Percentiles rank a stretch among this genome's conserved stretches.
phyloP scores from a whole-genome alignment of 2,113 vertebrate species.

The Lagopus muta region DNA sequence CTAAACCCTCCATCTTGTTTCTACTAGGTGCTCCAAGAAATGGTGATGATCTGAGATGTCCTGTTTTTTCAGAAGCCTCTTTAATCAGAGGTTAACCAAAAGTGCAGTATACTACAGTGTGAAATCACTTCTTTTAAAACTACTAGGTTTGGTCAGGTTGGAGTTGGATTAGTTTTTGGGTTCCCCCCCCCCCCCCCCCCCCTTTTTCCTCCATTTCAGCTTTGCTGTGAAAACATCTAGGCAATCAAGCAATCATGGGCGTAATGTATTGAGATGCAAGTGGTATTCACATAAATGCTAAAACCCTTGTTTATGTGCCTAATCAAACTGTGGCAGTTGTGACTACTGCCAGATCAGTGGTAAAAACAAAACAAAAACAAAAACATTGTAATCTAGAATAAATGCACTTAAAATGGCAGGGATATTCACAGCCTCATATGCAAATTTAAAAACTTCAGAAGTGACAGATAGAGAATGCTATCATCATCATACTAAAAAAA shows the following conservation, averaged over 20 bases:
- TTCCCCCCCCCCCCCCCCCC: too few species aligned
- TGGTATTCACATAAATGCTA: not conserved
- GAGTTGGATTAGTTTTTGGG: not conserved
- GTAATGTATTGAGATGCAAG: not conserved
- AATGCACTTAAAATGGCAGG: not conserved
- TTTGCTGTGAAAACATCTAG: not conserved
- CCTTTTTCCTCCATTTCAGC: not conserved
- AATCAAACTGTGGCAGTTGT: not conserved
- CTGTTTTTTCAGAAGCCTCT: not conserved
- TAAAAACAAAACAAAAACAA: not conserved
- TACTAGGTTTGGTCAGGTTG: not conserved
- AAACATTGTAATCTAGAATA: not conserved
- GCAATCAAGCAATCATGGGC: not conserved
- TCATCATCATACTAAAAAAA: not conserved
- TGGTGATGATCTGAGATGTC: not conserved
- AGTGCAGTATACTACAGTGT: accelerated
- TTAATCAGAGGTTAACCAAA: not conserved
- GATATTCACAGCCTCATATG: not conserved
- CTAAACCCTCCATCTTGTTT: accelerated
- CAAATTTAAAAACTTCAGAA: not conserved
- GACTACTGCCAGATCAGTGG: not conserved
- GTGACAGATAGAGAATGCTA: not conserved
- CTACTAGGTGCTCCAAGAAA: accelerated
- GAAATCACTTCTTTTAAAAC: not conserved
- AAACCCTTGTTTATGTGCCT: not conserved